A percentile compares a stretch with the other conserved stretches of the same genome.
Conservation (phyloP, 2,113 vertebrate genomes). For the Uropsilus gracilis region DNA sequence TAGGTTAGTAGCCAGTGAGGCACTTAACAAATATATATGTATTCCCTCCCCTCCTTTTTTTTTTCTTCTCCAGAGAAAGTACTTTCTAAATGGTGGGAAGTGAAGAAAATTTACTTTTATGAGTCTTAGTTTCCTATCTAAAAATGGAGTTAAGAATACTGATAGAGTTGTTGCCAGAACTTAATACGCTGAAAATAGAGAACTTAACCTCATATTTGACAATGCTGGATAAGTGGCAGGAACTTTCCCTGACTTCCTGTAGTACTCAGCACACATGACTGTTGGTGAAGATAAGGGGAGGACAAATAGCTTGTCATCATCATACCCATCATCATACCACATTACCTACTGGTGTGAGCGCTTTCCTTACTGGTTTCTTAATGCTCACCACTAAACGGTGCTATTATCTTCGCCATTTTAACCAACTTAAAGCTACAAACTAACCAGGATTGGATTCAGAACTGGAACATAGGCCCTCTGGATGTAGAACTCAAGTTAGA, state of each 20-base stretch:
- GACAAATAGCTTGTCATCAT: too few relatives aligned
- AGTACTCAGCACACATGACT: too few relatives aligned
- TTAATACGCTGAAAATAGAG: background rate
- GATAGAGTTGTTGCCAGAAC: background rate
- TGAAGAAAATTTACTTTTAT: background rate
- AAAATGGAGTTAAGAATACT: background rate
- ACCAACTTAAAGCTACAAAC: background rate
- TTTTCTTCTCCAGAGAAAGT: background rate
- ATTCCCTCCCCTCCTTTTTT: background rate
- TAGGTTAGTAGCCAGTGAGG: background rate
- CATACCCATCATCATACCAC: too few relatives aligned
- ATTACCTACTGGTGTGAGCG: too few relatives aligned
- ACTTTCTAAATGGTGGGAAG: background rate
- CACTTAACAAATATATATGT: background rate
- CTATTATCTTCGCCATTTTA: background rate
- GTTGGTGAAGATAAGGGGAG: background rate
- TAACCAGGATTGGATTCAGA: background rate
- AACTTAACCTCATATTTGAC: background rate
- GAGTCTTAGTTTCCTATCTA: background rate
- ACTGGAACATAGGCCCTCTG: background rate
- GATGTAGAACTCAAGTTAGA: accelerated
- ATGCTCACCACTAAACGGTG: background rate
- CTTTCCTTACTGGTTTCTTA: background rate
- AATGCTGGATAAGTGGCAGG: background rate
- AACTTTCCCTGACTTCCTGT: background rate